Evolutionary conservation across 2,113 vertebrate genomes (phyloP), one percentile per base, ranked within the genome.

Genomic region (Thalassarche chlororhynchos): DNA sequence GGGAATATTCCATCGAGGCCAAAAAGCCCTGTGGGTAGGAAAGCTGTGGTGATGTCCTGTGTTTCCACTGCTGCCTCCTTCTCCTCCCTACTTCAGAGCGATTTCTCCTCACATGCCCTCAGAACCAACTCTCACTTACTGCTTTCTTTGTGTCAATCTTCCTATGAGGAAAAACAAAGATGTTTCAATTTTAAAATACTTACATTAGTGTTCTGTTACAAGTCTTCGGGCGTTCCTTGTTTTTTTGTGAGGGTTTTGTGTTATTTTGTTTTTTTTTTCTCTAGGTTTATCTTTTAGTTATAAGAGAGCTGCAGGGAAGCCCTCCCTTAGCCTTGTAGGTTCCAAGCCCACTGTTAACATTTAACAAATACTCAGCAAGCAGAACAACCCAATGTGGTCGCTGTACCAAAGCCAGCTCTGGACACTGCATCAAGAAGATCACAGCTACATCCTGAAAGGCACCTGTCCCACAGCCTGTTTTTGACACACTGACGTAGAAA

Each of bases 311-410:
- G 5, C 79, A 84, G 79, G 82, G 64, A 83, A 83, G 54, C 64
- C n/a, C 9, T 84, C 83, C 62, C n/a, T 84, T 69, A 72, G 70
- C 31, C 54, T 89, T 61, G 3, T 44, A 66, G 87, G 28, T 84
- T 89, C 74, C 91, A 96, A 90, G 57, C 49, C 62, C 75, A n/a
- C 75, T 94, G 80, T 85, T 93, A 89, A 69, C 66, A 46, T 90
- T 94, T 92, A 87, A 91, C 75, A 95, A 94, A 96, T 81, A 86
- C 42, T 97, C 83, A 90, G 51, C 36, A 65, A 93, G 84, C 80
- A 93, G 80, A 87, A 93, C 77, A 89, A 42, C 62, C 77, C 80
- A 79, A 5, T 82, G 92, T 74, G 52, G n/a, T 91, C 1, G 0
- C 91, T 89, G 84, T 89, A 89, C 52, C 86, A 46, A 94, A 93